Percentiles rank a stretch among this genome's conserved stretches.
phyloP scores from a whole-genome alignment of 2,888 invertebrate species.

The Sesia bembeciformis region DNA sequence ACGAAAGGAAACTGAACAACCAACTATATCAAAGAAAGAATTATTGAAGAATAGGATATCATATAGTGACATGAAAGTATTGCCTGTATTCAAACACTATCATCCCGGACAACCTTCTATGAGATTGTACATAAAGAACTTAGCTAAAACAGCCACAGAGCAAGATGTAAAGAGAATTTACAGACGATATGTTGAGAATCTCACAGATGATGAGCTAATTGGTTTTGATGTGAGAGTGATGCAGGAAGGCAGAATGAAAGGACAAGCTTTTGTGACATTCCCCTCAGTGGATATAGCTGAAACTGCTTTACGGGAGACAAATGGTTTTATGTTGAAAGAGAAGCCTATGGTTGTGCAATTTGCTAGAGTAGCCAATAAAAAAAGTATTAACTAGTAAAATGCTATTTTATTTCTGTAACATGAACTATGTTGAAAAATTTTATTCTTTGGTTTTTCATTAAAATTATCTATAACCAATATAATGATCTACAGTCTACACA shows the following conservation, averaged over 20 bases:
- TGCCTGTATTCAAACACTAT: constrained; percentile 91
- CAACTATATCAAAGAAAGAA: constrained; percentile 77
- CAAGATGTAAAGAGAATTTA: constrained; percentile 85
- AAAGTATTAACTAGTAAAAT: constrained; percentile 30
- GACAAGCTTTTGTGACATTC: constrained; percentile 93
- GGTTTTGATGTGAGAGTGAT: constrained; percentile 84
- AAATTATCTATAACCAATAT: too few species aligned
- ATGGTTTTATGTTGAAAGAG: constrained; percentile 89
- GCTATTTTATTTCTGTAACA: neutral
- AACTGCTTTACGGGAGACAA: constrained; percentile 86
- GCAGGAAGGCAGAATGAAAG: constrained; percentile 97
- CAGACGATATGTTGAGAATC: constrained; percentile 74
- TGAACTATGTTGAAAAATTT: too few species aligned
- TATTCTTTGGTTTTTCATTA: too few species aligned
- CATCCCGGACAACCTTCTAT: constrained; percentile 85
- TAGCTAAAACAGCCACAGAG: constrained; percentile 85
- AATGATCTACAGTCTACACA: too few species aligned
- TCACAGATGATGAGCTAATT: constrained; percentile 51
- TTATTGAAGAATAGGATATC: constrained; percentile 80
- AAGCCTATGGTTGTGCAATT: constrained; percentile 95
- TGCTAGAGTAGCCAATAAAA: constrained; percentile 72
- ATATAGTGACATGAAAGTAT: constrained; percentile 78
- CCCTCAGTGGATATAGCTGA: constrained; percentile 81
- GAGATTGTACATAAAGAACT: constrained; percentile 94
- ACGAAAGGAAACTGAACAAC: constrained; percentile 29